These are phyloP conservation scores for Ptychoptera contaminata DNA, from an alignment of 2,888 invertebrate genomes.

Conservation along the genomic window DNA sequence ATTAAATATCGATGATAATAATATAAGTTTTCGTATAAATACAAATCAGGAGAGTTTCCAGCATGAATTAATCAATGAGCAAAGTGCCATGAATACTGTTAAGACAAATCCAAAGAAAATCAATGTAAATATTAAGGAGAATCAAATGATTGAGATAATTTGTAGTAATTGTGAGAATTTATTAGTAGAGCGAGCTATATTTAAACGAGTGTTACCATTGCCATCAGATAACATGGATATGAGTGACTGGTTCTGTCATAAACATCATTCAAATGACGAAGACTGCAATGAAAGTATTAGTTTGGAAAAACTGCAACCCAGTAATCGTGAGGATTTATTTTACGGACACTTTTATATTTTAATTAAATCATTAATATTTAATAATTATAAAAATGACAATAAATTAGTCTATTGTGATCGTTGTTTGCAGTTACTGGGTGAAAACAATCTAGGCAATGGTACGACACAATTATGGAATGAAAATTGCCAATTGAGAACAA, in stretches of 20 bases:
- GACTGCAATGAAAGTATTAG: neutral
- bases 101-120: neutral
- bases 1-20: neutral
- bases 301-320: neutral
- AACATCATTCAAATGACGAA: neutral
- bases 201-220: slow-evolving; percentile 11
- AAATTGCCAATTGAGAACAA: no score
- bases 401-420: no score
- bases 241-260: slow-evolving; percentile 14
- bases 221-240: slow-evolving; percentile 12
- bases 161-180: slow-evolving; percentile 9
- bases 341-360: neutral
- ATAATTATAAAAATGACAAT: neutral
- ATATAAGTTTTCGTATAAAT: neutral
- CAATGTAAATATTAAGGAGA: neutral
- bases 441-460: no score
- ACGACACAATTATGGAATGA: no score
- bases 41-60: neutral
- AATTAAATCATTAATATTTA: neutral
- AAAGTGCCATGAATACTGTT: neutral
- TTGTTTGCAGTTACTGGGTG: no score
- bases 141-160: slow-evolving; percentile 5
- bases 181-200: slow-evolving; percentile 3
- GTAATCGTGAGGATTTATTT: neutral
- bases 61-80: neutral